Evolutionary conservation across 1,140 invertebrate species (phyloP).

Genomic region (Pachypeltis micranthus): DNA sequence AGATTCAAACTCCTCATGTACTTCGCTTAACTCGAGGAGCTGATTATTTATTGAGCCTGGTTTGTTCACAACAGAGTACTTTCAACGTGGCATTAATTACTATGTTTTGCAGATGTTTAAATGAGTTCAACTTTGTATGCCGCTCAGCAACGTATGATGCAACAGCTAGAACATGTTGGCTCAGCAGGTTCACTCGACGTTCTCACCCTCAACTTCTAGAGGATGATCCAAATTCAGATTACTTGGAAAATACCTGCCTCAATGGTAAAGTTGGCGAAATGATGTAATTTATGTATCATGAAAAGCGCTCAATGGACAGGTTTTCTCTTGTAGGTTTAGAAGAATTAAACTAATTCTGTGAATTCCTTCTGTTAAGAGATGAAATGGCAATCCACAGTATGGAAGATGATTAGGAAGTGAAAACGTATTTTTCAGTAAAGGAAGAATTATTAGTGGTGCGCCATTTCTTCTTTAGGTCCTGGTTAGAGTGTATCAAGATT

Average conservation of each 20-base stretch:
- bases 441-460: no score
- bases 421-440: no score
- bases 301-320: conserved; percentile 20
- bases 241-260: conserved; percentile 81
- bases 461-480: no score
- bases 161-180: conserved; percentile 56
- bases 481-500: no score
- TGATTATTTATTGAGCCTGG: no score
- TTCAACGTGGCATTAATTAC: no score
- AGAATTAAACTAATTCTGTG: neutral
- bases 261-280: conserved; percentile 56
- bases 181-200: conserved; percentile 67
- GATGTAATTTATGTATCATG: neutral
- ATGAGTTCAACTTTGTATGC: conserved; percentile 77
- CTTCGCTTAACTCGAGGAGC: no score
- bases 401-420: neutral
- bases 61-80: no score
- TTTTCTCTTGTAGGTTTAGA: neutral
- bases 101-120: conserved; percentile 52
- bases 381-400: neutral
- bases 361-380: neutral
- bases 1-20: no score
- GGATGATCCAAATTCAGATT: conserved; percentile 75
- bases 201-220: conserved; percentile 71
- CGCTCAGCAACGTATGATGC: conserved; percentile 73